Base-by-base conservation (phyloP, 2,113 vertebrate species). In the Limanda limanda region DNA sequence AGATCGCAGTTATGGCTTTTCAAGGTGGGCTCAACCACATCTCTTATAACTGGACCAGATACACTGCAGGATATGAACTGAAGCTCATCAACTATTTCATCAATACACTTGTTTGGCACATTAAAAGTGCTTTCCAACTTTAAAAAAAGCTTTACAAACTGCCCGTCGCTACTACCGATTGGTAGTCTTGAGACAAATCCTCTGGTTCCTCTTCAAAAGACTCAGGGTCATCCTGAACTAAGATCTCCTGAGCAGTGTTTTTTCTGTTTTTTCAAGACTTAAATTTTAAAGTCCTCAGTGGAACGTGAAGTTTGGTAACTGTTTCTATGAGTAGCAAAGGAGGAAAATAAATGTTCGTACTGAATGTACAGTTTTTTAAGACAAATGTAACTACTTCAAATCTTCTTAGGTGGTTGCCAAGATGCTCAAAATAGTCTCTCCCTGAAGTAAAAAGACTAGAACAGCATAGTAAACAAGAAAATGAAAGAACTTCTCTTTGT, bases 21-120 rank as follows among this genome's bases (percentile, higher is more conserved):
- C 11, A 47, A 20, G 6, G 48, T 51, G 17, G 48, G n/a, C 48
- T 18, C 18, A 4, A 51, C 3, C 18, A 51, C 17, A 20, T 2
- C 48, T 51, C 48, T 20, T 51, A 51, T 7, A 51, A 51, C 15
- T 20, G 48, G 11, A 47, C 11, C 45, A 14, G 45, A 47, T 47
- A 14, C 45, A 14, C 2, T 14, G 45, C 15, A 18, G 17, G 48
- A 51, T n/a, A 51, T 51, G 17, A 51, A 51, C 14, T 51, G 47
- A 45, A 45, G 42, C 14, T 45, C 42, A 45, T 47, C 11, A 14
- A 47, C 42, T 13, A 47, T 51, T 59, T 35, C 1, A 21, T 61
- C 69, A 71, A 37, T 51, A 2, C 57, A 71, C 10, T 71, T 71
- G 69, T 71, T 71, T 17, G 57, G 2, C 1, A 51, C 42, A 48